phyloP scores from a whole-genome alignment of 64 coral and sea anemone genomes.

The Montipora capricornis region DNA sequence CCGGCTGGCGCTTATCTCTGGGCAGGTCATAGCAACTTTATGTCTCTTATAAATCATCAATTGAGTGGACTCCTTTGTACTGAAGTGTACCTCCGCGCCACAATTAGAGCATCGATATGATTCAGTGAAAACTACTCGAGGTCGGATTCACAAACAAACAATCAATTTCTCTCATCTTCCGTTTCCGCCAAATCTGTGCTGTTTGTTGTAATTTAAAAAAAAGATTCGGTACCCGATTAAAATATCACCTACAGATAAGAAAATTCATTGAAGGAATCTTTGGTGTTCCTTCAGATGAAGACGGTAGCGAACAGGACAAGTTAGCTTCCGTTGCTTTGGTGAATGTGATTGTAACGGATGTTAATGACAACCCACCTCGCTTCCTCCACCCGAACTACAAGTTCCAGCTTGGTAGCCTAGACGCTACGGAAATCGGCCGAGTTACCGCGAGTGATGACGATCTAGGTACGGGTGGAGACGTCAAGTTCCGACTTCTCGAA shows the following conservation, averaged over 20 bases:
- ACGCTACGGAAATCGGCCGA: conserved; percentile 24
- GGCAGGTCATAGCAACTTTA: too few species aligned
- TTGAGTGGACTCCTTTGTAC: too few species aligned
- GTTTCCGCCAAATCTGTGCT: too few species aligned
- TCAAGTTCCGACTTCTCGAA: conserved; percentile 73
- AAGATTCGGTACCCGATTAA: too few species aligned
- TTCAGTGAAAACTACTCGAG: too few species aligned
- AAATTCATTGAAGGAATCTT: background rate
- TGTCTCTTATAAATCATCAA: too few species aligned
- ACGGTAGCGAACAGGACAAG: conserved; percentile 11
- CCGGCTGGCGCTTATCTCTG: too few species aligned
- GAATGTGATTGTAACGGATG: conserved; percentile 58
- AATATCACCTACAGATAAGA: background rate
- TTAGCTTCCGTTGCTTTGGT: conserved; percentile 64
- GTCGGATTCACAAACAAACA: too few species aligned
- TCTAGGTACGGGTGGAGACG: conserved; percentile 68
- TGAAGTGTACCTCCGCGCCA: too few species aligned
- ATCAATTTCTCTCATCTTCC: too few species aligned
- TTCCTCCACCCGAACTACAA: conserved; percentile 30
- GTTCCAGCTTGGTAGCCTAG: conserved; percentile 35
- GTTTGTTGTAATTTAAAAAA: too few species aligned
- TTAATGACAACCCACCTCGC: conserved; percentile 84
- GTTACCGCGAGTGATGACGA: conserved; percentile 75
- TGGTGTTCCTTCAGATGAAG: conserved; percentile 27
- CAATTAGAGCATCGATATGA: too few species aligned